Base-by-base conservation (phyloP, 2,888 invertebrate genomes). In the Pseudoips prasinana region DNA sequence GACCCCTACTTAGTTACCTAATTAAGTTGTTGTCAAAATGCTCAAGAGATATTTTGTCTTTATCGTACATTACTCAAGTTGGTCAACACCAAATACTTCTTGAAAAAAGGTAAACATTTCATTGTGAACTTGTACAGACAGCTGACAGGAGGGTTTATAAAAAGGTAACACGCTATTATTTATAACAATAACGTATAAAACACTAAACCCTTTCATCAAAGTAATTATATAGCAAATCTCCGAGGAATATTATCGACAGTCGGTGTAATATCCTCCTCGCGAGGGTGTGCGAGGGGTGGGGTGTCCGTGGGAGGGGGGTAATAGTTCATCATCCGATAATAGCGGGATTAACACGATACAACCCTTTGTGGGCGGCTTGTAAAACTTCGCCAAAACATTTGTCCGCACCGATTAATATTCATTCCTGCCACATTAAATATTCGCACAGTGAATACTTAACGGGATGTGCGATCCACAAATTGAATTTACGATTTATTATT, bases 351-450 rank as follows among this genome's bases (percentile, higher is more conserved):
- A 71, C 74, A 65, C 74, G 67, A 67, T 61, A 58, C 73, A 86
- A 85, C 86, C 85, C 87, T 85, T 87, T 87, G 81, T 76, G 82
- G 78, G 69, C 56, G 73, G 73, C 64, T 73, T 65, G 66, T 69
- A 78, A 81, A 84, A 78, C 76, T 76, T 66, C 46, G 61, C 47
- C 78, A 76, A 80, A 84, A 83, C 78, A 80, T 83, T 81, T 79
- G 66, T 54, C 47, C 58, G 52, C 53, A 46, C 58, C 73, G 64
- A 74, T 74, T 73, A 73, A 69, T 73, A 77, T 73, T 76, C 71
- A 76, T 76, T 72, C 64, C 39, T 31, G 33, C 51, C 46, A 53
- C 45, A 53, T 53, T 54, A 31, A 53, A 58, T 72, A 75, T 67
- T 64, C 73, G 40, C 47, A 58, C 40, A 56, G 65, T 58, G 67